Percentiles rank a stretch among this genome's conserved stretches.
Conservation (phyloP, 2,113 vertebrate genomes). For the Epinephelus fuscoguttatus region DNA sequence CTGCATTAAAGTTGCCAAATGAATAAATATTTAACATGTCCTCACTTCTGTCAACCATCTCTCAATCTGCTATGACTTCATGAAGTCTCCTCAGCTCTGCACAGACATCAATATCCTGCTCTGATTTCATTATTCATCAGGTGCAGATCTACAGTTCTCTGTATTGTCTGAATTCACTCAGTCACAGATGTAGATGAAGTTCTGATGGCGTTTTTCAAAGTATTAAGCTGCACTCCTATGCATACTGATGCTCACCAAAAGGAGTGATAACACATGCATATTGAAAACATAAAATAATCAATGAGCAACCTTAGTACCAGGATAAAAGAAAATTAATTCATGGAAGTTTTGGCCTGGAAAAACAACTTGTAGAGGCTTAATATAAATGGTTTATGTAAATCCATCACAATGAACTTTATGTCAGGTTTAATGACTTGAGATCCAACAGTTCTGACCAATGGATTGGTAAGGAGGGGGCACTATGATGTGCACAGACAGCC, state of each 20-base stretch:
- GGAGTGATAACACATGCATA: neutral
- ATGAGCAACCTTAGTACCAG: neutral
- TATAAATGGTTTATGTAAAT: neutral
- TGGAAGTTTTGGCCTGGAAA: neutral
- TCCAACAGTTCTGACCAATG: neutral
- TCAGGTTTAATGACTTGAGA: neutral
- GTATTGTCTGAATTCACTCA: slow-evolving; percentile 21
- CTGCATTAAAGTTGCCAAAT: neutral
- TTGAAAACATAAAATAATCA: neutral
- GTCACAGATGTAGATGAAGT: neutral
- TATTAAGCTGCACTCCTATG: neutral
- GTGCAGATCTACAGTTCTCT: slow-evolving; percentile 5
- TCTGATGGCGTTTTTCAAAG: neutral
- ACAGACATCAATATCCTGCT: slow-evolving; percentile 1
- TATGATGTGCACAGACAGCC: neutral
- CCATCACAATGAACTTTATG: neutral
- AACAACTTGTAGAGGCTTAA: neutral
- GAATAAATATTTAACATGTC: neutral
- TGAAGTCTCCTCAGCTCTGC: slow-evolving; percentile 5
- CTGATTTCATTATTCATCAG: slow-evolving; percentile 42
- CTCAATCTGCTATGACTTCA: neutral
- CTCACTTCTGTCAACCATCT: neutral
- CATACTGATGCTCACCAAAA: neutral
- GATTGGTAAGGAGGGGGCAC: neutral
- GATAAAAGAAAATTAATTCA: accelerated